Evolutionary conservation across 2,797 vertebrate genomes (phyloP), one percentile per base, ranked within the genome.

Genomic region (Tokudaia muenninki): DNA sequence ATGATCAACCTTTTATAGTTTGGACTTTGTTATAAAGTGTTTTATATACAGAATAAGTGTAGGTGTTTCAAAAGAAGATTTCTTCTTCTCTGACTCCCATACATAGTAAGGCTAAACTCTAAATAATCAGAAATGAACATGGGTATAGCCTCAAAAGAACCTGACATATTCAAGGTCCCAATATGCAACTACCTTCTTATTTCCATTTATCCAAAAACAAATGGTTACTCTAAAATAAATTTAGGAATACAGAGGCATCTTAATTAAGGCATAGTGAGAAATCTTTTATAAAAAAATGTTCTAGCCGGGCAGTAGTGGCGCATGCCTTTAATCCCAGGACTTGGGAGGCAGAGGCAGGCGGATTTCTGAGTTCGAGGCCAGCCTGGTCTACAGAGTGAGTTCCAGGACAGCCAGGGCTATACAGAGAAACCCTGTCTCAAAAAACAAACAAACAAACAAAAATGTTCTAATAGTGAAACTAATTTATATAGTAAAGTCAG

Each of bases 211-310:
- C 63, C 52, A 82, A 92, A 92, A 65, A 88, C 5, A 95, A 96
- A 81, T 84, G 29, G 52, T 77, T 37, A 63, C 82, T 67, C 57
- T 87, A 93, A 83, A 59, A 81, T 92, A 91, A 96, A 92, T 29
- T 83, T 78, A 16, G 9, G 11, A 87, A 6, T 63, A 72, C 92
- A 96, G 92, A 31, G 37, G 78, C 13, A 13, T 84, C 79, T 52
- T 90, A 97, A 97, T 96, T 77, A 97, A 96, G 78, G 50, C 55
- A 95, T n/a, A 82, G 44, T 34, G 2, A 94, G 37, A 57, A 95
- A 92, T 22, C 26, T 96, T 80, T 87, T 90, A 75, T 74, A 87
- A 95, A 10, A 10, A 41, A 41, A 41, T 41, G 41, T 41, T 41
- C 41, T 41, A 41, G 41, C 41, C 41, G 41, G 41, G 41, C 41